Base-by-base conservation (phyloP, 2,888 invertebrate species). In the Acleris sparsana region DNA sequence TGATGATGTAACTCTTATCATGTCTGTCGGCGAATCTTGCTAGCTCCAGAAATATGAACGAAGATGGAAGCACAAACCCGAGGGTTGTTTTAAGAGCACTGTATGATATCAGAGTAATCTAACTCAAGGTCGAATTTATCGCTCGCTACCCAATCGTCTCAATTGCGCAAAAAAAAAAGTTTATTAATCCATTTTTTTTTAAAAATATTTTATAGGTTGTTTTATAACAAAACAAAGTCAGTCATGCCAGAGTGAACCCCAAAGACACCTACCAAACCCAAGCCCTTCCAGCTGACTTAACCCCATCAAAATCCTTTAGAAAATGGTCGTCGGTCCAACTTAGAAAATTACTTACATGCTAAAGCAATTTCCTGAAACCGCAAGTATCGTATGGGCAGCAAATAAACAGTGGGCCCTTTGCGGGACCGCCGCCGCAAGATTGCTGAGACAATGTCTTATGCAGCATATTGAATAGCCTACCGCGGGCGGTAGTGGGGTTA, bases 331-430 rank as follows among this genome's bases (percentile, higher is more conserved):
- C 76, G 82, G 82, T 79, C 78, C 73, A 81, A 79, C 79, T 90
- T 91, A 90, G 92, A 90, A 90, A 89, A 92, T 92, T 87, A 89
- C 88, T 88, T 90, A 89, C 89, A 91, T 83, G 87, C 82, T 80
- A 71, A 86, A 77, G 87, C 87, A 90, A 89, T 91, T 85, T 81
- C 77, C 82, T 69, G 76, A 83, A 77, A 92, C 92, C 92, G 85
- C 92, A 92, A 86, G 82, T 77, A 75, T 74, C 81, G 84, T 82
- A 83, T 84, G 83, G 80, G 80, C 86, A 74, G 82, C 86, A 87
- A 87, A 90, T 88, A 88, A 85, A 89, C 86, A 85, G 80, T 77
- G 80, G 77, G 84, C 82, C 73, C 86, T 86, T 88, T 86, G 87
- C 82, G 80, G 80, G 75, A 75, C 84, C 87, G 85, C 88, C 86